These are phyloP conservation scores for Platynereis dumerilii DNA, from an alignment of 2,888 invertebrate species.

Conservation along the genomic window DNA sequence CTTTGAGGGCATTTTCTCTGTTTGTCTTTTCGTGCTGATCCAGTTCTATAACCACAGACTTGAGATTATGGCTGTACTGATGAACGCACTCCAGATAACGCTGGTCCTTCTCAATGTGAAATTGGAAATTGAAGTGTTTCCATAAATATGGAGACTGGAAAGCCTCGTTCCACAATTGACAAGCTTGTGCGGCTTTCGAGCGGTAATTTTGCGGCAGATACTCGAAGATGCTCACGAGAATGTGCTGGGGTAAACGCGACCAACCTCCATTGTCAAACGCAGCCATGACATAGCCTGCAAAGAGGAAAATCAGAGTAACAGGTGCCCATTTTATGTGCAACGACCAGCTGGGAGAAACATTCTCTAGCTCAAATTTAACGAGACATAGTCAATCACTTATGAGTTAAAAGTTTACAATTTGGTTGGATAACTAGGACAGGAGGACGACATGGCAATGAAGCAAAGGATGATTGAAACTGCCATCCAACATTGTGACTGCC, in stretches of 20 bases:
- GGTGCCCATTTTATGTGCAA: too few relatives aligned
- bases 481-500: too few relatives aligned
- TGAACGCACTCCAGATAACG: not conserved
- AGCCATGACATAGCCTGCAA: too few relatives aligned
- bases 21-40: not conserved
- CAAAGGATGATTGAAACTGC: too few relatives aligned
- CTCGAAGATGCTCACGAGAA: not conserved
- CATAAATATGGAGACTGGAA: not conserved
- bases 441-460: too few relatives aligned
- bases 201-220: not conserved
- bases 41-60: not conserved
- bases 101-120: not conserved
- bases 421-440: too few relatives aligned
- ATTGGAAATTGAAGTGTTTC: slow-evolving; percentile 8
- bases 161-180: slow-evolving; percentile 2
- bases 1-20: not conserved
- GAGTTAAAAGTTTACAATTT: too few relatives aligned
- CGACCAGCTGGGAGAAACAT: too few relatives aligned
- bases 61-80: not conserved
- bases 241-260: not conserved
- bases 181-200: not conserved
- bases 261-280: not conserved
- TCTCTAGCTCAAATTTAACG: too few relatives aligned
- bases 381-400: too few relatives aligned
- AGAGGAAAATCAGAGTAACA: too few relatives aligned